phyloP scores from a whole-genome alignment of 1,140 invertebrate species.

The Popillia japonica region DNA sequence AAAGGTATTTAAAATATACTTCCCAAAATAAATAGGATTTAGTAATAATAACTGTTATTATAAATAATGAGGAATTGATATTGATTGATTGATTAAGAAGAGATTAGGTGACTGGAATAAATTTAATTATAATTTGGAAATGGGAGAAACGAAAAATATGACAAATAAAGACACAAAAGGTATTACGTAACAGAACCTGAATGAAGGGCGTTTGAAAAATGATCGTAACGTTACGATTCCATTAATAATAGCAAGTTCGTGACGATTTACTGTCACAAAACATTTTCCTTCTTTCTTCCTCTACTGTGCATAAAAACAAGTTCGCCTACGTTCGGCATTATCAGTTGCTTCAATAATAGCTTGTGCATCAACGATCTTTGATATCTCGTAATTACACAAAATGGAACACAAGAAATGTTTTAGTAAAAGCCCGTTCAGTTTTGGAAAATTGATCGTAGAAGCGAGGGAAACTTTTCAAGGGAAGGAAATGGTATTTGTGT shows the following conservation, averaged over 20 bases:
- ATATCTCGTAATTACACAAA: background rate
- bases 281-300: background rate
- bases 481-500: background rate
- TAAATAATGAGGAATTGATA: no score
- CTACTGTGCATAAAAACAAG: background rate
- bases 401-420: background rate
- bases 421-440: background rate
- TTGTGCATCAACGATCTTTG: background rate
- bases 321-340: background rate
- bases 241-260: slow-evolving; percentile 15
- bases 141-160: background rate
- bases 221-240: background rate
- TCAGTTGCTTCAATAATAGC: background rate
- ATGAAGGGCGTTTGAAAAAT: background rate
- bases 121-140: no score
- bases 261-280: background rate
- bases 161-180: background rate
- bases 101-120: no score
- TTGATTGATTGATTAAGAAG: no score
- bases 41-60: no score
- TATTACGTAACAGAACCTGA: background rate
- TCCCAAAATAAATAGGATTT: no score
- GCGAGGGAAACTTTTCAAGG: background rate
- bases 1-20: no score
- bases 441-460: background rate